These are phyloP conservation scores for Zelleria hepariella DNA, from an alignment of 2,888 invertebrate species.

Conservation along the genomic window DNA sequence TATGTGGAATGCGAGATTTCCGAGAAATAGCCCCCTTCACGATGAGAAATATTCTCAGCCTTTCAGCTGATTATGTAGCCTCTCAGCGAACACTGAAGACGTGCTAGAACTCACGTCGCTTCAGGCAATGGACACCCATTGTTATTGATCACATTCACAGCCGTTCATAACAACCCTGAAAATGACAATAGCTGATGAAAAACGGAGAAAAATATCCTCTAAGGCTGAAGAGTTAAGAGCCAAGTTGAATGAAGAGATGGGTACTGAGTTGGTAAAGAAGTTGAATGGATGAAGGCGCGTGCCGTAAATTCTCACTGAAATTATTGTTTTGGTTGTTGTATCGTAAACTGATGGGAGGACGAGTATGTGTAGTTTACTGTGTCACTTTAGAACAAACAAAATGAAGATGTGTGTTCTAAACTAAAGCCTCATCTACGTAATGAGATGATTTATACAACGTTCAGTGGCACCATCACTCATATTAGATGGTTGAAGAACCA, in stretches of 20 bases:
- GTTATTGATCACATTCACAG: slow-evolving; percentile 10
- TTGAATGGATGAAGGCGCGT: background rate
- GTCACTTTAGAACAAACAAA: background rate
- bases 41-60: no score
- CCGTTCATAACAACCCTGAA: background rate
- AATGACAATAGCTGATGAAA: background rate
- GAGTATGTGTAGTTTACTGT: no score
- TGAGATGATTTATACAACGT: no score
- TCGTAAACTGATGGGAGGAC: background rate
- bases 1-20: no score
- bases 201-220: background rate
- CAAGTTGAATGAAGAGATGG: background rate
- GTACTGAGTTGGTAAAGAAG: background rate
- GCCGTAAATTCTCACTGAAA: background rate
- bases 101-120: slow-evolving; percentile 27
- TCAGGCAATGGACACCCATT: slow-evolving; percentile 16
- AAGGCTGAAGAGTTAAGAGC: background rate
- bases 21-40: no score
- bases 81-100: slow-evolving; percentile 12
- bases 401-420: background rate
- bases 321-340: background rate
- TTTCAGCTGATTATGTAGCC: background rate
- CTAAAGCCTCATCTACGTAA: no score
- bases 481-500: no score
- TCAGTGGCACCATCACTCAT: no score